phyloP scores from a whole-genome alignment of 2,888 invertebrate species.

The Pimpla rufipes region DNA sequence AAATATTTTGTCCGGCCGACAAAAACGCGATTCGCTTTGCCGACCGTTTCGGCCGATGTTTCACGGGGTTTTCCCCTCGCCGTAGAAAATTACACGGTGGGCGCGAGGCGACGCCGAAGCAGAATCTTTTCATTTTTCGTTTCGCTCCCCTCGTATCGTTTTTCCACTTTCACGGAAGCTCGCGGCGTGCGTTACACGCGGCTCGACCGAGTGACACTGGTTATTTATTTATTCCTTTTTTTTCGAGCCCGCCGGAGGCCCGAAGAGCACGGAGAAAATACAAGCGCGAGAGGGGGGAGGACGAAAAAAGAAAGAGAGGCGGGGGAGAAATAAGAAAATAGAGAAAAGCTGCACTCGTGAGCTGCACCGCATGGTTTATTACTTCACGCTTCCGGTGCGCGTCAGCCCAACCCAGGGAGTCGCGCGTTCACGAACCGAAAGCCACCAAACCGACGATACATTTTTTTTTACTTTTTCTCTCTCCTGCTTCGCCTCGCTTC shows the following conservation, averaged over 20 bases:
- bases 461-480: conserved; percentile 5
- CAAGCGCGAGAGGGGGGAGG: neutral
- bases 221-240: neutral
- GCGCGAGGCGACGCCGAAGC: neutral
- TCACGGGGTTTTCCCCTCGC: too few relatives aligned
- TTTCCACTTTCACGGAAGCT: neutral
- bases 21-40: too few relatives aligned
- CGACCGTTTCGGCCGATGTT: too few relatives aligned
- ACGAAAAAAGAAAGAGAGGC: conserved; percentile 2
- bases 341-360: conserved; percentile 55
- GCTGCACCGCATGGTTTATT: conserved; percentile 59
- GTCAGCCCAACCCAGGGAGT: conserved; percentile 23
- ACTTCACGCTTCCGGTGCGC: conserved; percentile 58
- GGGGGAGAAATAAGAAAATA: conserved; percentile 24
- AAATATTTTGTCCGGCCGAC: too few relatives aligned
- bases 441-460: conserved; percentile 30
- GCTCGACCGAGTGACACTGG: neutral
- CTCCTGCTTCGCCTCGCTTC: neutral
- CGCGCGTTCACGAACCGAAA: conserved; percentile 28
- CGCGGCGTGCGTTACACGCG: neutral
- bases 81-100: neutral
- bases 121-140: conserved; percentile 1
- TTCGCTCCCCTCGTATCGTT: neutral
- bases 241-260: neutral
- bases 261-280: conserved; percentile 30